Evolutionary conservation across 2,797 vertebrate genomes (phyloP), one percentile per base, ranked within the genome.

Genomic region (Moxostoma hubbsi): DNA sequence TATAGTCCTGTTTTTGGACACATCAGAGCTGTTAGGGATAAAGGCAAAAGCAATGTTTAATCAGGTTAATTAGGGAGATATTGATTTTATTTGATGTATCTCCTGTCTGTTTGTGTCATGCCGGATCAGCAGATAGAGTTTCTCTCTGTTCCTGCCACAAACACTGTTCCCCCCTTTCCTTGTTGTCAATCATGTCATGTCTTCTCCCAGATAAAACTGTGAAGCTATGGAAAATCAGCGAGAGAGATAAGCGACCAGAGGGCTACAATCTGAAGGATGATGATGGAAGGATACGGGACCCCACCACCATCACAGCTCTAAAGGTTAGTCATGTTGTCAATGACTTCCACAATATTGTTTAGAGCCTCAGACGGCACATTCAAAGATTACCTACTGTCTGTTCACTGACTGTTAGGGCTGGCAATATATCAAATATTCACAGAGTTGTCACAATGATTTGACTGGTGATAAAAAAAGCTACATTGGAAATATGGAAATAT

Each of bases 251-350:
- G 86, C 89, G 95, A 54, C 95, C 95, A 0, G 95, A 96, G 87
- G 95, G 95, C 49, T 96, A 96, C 89, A 96, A 96, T 82, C 91
- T 96, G 65, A 96, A 96, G 88, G 95, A 96, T 84, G 95, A 96
- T 86, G 95, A 96, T 0, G 95, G 95, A 63, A 92, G 94, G 9
- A 91, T 96, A 13, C 93, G 94, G 69, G 95, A 96, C 82, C 95
- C 95, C 51, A 90, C 93, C 88, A 96, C 95, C 91, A 95, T 96
- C 89, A 96, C 95, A 0, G 82, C 92, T 65, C 89, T 96, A 5
- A 88, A 94, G 92, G 95, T 96, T 88, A 92, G 94, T 43, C 24
- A 36, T 43, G 36, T 49, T 16, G 7, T 6, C 13, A 3, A 13
- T 54, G 10, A n/a, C 12, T 13, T 16, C 51, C 49, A 12, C 36